A percentile compares a stretch with the other conserved stretches of the same genome.
These are phyloP conservation scores for Rhagoletis zephyria DNA, from an alignment of 1,140 invertebrate species.

Conservation along the genomic window DNA sequence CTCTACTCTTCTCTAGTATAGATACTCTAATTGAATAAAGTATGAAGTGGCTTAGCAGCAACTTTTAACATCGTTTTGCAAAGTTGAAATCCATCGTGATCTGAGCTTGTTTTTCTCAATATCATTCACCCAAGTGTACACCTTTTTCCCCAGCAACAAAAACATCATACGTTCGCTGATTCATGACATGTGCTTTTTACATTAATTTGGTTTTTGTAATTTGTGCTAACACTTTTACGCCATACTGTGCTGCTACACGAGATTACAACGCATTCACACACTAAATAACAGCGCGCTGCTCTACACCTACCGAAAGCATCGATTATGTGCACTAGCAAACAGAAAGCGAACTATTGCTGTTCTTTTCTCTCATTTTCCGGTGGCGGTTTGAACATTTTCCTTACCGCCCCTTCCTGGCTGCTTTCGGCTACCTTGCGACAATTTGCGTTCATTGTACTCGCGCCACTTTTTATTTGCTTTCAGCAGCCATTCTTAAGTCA, in stretches of 20 bases:
- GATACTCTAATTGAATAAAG: background rate
- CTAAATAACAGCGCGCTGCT: background rate
- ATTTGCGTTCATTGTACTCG: slow-evolving; percentile 55
- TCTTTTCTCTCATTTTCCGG: slow-evolving; percentile 7
- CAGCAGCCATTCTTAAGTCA: background rate
- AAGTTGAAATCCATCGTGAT: slow-evolving; percentile 17
- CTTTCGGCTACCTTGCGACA: slow-evolving; percentile 50
- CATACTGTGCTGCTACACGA: background rate
- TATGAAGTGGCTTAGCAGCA: too few species aligned
- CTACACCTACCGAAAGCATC: slow-evolving; percentile 1
- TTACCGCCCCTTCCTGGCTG: background rate
- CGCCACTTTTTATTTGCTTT: background rate
- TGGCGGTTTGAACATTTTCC: background rate
- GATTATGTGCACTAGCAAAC: slow-evolving; percentile 27
- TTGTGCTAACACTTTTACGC: slow-evolving; percentile 13
- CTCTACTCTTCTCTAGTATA: background rate
- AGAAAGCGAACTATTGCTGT: background rate
- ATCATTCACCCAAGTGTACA: background rate
- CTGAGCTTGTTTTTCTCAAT: background rate
- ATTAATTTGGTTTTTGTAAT: slow-evolving; percentile 6
- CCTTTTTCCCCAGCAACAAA: background rate
- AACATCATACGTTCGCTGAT: background rate
- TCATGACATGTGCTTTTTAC: background rate
- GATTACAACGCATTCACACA: background rate
- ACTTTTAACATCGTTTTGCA: background rate